These are phyloP conservation scores for Hermatobates lingyangjiaoensis DNA, from an alignment of 1,140 invertebrate species.

Conservation along the genomic window DNA sequence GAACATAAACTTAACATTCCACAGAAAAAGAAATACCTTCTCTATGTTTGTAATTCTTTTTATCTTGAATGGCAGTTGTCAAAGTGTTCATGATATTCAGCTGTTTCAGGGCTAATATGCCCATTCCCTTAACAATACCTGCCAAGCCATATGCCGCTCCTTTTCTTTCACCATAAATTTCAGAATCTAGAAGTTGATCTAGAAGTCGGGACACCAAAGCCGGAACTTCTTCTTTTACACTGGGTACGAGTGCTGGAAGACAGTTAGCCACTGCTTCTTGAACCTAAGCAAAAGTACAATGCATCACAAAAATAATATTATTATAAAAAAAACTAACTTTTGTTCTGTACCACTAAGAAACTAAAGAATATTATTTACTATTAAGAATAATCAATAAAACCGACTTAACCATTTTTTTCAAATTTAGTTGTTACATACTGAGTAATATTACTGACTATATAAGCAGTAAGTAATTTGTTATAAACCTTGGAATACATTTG, in stretches of 20 bases:
- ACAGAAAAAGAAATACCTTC: conserved; percentile 42
- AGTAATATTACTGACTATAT: too few species aligned
- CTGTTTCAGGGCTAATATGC: conserved; percentile 87
- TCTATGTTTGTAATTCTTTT: conserved; percentile 80
- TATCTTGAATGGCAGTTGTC: conserved; percentile 87
- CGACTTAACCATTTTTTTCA: too few species aligned
- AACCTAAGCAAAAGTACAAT: conserved; percentile 37
- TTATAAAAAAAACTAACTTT: too few species aligned
- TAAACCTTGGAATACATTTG: too few species aligned
- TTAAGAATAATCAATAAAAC: not conserved
- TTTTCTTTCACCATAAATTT: conserved; percentile 91
- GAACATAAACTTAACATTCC: too few species aligned
- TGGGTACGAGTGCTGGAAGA: conserved; percentile 77
- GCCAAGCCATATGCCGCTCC: conserved; percentile 79
- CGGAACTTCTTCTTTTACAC: conserved; percentile 76
- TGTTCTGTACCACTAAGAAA: conserved; percentile 1
- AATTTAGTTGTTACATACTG: too few species aligned
- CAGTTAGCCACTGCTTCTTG: conserved; percentile 97
- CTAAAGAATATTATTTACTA: conserved; percentile 1
- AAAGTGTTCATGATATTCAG: conserved; percentile 88
- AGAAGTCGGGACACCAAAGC: conserved; percentile 74
- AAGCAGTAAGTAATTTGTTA: too few species aligned
- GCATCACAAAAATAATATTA: too few species aligned
- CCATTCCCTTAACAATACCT: conserved; percentile 48
- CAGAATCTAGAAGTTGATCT: conserved; percentile 71